These are phyloP conservation scores for Sturnus vulgaris DNA, from an alignment of 2,113 vertebrate genomes.

Conservation along the genomic window DNA sequence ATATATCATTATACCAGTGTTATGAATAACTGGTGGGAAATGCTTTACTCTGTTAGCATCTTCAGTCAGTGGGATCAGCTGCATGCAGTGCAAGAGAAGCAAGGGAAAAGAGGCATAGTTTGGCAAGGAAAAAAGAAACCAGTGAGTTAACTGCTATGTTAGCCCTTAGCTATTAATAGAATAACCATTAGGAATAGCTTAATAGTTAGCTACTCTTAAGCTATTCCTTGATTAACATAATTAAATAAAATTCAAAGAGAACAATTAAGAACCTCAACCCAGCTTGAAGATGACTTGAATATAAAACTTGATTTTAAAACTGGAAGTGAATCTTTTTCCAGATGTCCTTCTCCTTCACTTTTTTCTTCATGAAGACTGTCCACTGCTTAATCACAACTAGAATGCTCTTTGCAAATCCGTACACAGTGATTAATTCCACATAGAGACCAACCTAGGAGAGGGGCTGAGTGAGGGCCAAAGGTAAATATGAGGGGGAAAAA, in stretches of 20 bases:
- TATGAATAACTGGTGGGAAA: neutral
- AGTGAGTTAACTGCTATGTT: neutral
- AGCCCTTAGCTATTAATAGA: neutral
- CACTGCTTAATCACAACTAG: neutral
- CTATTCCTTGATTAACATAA: constrained; percentile 17
- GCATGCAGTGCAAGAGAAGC: neutral
- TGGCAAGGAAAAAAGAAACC: neutral
- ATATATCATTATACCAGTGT: neutral
- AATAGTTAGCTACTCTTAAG: neutral
- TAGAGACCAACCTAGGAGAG: neutral
- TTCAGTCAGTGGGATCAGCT: neutral
- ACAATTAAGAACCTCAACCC: neutral
- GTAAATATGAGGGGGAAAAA: neutral
- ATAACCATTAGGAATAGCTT: neutral
- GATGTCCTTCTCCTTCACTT: neutral
- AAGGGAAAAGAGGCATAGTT: neutral
- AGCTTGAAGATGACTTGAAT: neutral
- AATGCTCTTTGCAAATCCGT: neutral
- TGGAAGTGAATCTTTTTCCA: neutral
- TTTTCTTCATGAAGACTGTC: neutral
- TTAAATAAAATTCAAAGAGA: neutral
- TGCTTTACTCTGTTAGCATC: neutral
- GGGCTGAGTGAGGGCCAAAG: rapidly evolving
- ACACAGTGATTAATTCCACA: neutral
- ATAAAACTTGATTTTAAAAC: neutral